Conservation (phyloP, 2,797 vertebrate species). For the Micrastur ruficollis region DNA sequence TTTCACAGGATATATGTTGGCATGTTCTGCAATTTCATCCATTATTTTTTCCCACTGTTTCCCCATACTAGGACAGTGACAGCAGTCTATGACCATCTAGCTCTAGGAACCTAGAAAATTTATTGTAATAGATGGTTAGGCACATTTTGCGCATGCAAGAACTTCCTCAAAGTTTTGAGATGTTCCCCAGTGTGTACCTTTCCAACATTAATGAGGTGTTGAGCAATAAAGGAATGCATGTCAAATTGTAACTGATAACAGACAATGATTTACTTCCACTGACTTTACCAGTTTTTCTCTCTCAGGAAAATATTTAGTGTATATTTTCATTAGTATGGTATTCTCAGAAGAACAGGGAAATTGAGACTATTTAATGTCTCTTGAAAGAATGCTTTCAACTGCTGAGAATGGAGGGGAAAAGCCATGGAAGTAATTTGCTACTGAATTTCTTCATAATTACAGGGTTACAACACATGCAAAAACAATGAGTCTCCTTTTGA, state of each 20-base stretch:
- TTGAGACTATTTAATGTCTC: slow-evolving; percentile 36
- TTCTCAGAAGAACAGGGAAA: slow-evolving; percentile 41
- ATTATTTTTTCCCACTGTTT: not conserved
- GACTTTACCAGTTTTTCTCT: slow-evolving; percentile 7
- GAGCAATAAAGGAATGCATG: not conserved
- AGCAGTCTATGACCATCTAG: not conserved
- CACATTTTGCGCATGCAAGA: not conserved
- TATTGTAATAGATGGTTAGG: not conserved
- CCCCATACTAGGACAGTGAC: not conserved
- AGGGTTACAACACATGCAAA: slow-evolving; percentile 56
- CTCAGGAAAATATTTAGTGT: slow-evolving; percentile 2
- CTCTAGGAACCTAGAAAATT: not conserved
- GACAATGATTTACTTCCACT: not conserved
- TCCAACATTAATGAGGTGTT: not conserved
- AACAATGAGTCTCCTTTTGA: slow-evolving; percentile 64
- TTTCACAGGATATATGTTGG: not conserved
- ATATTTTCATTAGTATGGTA: slow-evolving; percentile 35
- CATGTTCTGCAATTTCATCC: not conserved
- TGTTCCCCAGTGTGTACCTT: not conserved
- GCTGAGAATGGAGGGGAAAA: slow-evolving; percentile 46
- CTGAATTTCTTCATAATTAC: slow-evolving; percentile 69
- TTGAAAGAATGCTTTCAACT: slow-evolving; percentile 65
- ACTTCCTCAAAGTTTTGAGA: not conserved
- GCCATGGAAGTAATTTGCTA: slow-evolving; percentile 67
- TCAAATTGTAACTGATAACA: not conserved